Evolutionary conservation across 2,888 invertebrate species (phyloP), one percentile per base, ranked within the genome.

Genomic region (Papilio gigon): DNA sequence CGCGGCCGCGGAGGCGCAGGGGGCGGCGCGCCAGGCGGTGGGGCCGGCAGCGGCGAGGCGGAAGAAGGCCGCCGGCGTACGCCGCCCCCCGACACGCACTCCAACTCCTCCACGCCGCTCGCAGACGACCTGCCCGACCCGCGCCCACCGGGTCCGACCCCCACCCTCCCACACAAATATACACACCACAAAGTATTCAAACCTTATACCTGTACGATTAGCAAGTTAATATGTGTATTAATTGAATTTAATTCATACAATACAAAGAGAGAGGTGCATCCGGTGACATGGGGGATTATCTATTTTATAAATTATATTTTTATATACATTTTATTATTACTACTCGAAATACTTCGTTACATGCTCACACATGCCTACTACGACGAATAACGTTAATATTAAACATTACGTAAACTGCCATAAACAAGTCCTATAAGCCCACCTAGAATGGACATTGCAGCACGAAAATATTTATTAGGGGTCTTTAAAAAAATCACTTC

Each of bases 41-140:
- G 93, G 67, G 93, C 93, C 71, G 89, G 85, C 77, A 88, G 86
- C 65, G 89, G 84, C 68, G 83, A 77, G 70, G 80, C 74, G 72
- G 75, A 79, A 70, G 78, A 82, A 73, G 79, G 76, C 81, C 82
- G 82, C 71, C 80, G 87, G 73, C 81, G 84, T 78, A 89, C 94
- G 66, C 92, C 94, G 60, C 89, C 94, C 77, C 93, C 93, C 68
- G 95, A 95, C 84, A 93, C 95, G 59, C 95, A 95, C 89, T 95
- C 95, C 70, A 93, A 94, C 82, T 92, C 94, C 5, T 94, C 94
- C 74, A 94, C 94, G 70, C 94, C 94, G 71, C 87, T 94, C 71
- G 94, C 93, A 63, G 93, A 94, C 80, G 94, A 94, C 80, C 82
- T 85, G 75, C 88, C 89, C 67, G 93, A 93, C 74, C 84, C 87